Evolutionary conservation across 2,888 invertebrate species (phyloP).

Genomic region (Anthophora plumipes): DNA sequence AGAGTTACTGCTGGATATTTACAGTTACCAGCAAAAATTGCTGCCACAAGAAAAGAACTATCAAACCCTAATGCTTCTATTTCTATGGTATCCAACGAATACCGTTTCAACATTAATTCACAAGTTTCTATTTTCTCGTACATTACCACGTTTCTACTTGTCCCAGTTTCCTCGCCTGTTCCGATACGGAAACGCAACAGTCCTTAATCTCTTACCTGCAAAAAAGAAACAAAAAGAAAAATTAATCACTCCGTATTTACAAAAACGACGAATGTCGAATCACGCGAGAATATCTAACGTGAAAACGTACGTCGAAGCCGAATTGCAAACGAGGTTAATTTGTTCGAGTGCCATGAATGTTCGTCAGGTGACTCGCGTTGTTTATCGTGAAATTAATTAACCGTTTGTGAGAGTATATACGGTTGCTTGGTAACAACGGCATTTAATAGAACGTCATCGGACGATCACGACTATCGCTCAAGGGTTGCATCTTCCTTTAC

Average conservation of each 20-base stretch:
- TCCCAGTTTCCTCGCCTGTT: not conserved
- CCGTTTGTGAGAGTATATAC: constrained; percentile 14
- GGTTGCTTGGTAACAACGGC: constrained; percentile 19
- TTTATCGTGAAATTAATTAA: constrained; percentile 50
- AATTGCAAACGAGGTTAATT: constrained; percentile 15
- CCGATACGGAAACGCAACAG: not conserved
- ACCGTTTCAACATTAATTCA: not conserved
- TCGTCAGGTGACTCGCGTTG: not conserved
- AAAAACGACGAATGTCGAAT: not conserved
- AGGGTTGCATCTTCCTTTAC: constrained; percentile 38
- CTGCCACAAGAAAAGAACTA: no score
- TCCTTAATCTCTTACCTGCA: constrained; percentile 61
- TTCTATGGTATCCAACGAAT: no score
- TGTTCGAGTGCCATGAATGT: not conserved
- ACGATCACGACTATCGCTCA: constrained; percentile 35
- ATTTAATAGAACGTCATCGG: constrained; percentile 40
- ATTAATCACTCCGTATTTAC: constrained; percentile 33
- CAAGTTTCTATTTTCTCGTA: not conserved
- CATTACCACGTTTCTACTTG: constrained; percentile 1
- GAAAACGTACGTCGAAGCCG: not conserved
- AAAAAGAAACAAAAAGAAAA: constrained; percentile 39
- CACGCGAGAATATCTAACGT: no score
- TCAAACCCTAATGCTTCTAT: no score
- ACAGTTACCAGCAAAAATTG: no score
- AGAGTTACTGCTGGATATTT: no score